Evolutionary conservation across 64 coral and sea anemone genomes (phyloP).

Genomic region (Pocillopora damicornis): DNA sequence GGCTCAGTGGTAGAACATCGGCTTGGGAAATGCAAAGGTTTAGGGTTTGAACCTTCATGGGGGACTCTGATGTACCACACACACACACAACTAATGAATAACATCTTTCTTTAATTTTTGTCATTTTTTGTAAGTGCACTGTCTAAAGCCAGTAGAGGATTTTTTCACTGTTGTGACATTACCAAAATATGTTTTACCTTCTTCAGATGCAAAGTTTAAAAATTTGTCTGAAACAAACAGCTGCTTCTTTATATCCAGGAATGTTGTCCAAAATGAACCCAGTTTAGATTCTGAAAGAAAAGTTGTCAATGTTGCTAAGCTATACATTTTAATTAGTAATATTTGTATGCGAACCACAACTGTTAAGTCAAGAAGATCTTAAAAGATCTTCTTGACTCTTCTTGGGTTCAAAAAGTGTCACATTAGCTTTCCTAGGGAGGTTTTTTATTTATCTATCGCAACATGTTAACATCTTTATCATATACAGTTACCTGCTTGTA

Average conservation of each 20-base stretch:
- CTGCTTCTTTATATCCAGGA: slow-evolving; percentile 87
- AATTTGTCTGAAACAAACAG: slow-evolving; percentile 91
- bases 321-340: not conserved
- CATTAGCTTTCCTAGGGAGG: too few species aligned
- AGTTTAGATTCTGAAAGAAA: slow-evolving; percentile 81
- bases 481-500: slow-evolving; percentile 58
- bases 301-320: not conserved
- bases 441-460: not conserved
- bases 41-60: too few species aligned
- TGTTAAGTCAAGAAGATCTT: too few species aligned
- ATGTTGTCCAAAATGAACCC: slow-evolving; percentile 68
- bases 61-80: too few species aligned
- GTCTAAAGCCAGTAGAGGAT: too few species aligned
- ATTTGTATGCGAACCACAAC: too few species aligned
- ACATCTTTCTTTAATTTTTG: too few species aligned
- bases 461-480: not conserved
- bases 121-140: not conserved
- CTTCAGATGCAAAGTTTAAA: slow-evolving; percentile 57
- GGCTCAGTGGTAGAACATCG: too few species aligned
- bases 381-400: too few species aligned
- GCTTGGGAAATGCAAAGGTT: too few species aligned
- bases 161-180: too few species aligned
- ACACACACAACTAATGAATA: too few species aligned
- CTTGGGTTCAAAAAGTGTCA: not conserved
- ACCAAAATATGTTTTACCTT: slow-evolving; percentile 43